Base-by-base conservation (phyloP, 2,797 vertebrate species). In the Enteromius trimaculatus region DNA sequence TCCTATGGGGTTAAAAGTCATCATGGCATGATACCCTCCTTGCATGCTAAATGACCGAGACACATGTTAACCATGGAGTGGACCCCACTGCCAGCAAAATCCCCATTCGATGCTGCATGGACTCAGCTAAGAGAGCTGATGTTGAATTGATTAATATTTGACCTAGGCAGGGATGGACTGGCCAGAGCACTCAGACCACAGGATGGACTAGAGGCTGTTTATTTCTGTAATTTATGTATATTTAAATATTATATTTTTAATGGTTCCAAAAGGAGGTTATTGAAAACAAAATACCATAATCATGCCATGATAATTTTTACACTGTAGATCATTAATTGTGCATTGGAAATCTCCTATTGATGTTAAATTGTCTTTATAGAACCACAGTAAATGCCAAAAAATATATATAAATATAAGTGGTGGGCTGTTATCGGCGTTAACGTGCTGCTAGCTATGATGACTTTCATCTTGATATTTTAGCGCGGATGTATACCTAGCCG, bases 1-100 rank as follows among this genome's bases (percentile, higher is more conserved):
- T 91, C 89, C 90, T 91, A 90, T 92, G 91, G 95, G 95, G 95
- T 96, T 96, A 96, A 96, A 97, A 96, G 95, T 95, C 95, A 95
- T 79, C 53, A 84, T 96, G 95, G 93, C 93, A 94, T 92, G 64
- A 51, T 94, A 94, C 94, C 94, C 93, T 92, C 71, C 11, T 88
- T 86, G 94, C 95, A 96, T 97, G 93, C 91, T 94, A 95, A 97
- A 94, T 71, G 72, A 92, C 89, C 85, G 84, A 85, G 90, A 94
- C 90, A 93, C 91, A 94, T 96, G 94, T 93, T 95, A 94, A 95
- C 88, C 83, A 90, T 85, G 92, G 53, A 83, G 53, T 70, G 65
- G 47, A 62, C 79, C 80, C 62, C 51, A 76, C 23, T 23, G 62
- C 79, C 47, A 53, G 78, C 66, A 70, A 84, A 87, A 87, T 81